Conservation (phyloP, 2,797 vertebrate genomes). For the Microctenopoma stevenorrisi region DNA sequence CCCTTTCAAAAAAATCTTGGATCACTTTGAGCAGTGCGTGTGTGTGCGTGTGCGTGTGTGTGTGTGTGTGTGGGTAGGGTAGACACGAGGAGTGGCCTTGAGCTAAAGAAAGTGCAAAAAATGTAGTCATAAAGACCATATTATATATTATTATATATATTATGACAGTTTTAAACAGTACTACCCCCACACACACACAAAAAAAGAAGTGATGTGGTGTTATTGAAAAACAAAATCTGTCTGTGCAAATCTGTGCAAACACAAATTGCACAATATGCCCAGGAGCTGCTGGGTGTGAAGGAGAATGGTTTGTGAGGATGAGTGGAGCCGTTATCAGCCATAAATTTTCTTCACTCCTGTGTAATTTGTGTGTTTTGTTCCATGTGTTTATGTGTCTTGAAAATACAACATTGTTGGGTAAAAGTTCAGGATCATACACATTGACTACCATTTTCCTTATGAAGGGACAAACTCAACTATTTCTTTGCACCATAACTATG, state of each 20-base stretch:
- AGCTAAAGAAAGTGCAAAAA: not conserved
- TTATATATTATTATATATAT: constrained; percentile 4
- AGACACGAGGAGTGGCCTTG: not conserved
- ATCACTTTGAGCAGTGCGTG: constrained; percentile 40
- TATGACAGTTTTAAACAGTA: constrained; percentile 2
- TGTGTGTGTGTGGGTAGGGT: not conserved
- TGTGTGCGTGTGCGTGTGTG: not conserved
- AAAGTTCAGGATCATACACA: not conserved
- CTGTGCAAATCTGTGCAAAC: not conserved
- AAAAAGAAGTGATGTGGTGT: not conserved
- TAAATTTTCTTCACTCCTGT: not conserved
- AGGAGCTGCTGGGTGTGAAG: not conserved
- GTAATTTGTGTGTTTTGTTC: not conserved
- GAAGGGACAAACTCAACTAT: not conserved
- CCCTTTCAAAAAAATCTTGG: constrained; percentile 17
- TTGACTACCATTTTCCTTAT: not conserved
- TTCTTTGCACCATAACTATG: constrained; percentile 1
- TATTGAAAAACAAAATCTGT: not conserved
- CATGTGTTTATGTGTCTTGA: not conserved
- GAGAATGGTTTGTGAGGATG: constrained; percentile 11
- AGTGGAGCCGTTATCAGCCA: not conserved
- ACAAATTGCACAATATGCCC: no score
- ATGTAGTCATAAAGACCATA: constrained; percentile 7
- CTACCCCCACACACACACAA: no score
- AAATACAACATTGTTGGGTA: not conserved